phyloP scores from a whole-genome alignment of 2,113 vertebrate species.

The Tenebrosternarchus preto region DNA sequence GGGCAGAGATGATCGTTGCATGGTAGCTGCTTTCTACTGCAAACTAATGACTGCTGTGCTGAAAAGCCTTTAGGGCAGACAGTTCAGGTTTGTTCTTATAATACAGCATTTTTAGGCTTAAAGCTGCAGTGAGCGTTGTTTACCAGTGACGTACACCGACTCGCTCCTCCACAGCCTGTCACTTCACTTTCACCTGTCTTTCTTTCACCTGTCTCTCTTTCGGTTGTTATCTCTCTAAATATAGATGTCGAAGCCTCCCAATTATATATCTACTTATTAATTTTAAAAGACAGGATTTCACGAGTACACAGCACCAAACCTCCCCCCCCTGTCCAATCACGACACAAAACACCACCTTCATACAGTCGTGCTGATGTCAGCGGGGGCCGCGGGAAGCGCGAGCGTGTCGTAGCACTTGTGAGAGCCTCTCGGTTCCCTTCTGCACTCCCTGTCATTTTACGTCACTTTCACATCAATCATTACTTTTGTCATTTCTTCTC shows the following conservation, averaged over 20 bases:
- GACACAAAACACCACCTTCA: constrained; percentile 18
- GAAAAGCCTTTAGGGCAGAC: constrained; percentile 1
- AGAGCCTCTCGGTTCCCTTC: constrained; percentile 32
- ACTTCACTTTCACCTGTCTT: background rate
- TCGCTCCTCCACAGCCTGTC: background rate
- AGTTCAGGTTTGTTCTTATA: background rate
- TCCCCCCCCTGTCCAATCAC: constrained; percentile 40
- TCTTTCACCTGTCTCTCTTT: constrained; percentile 52
- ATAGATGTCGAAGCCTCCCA: constrained; percentile 35
- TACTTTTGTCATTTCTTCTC: constrained; percentile 30
- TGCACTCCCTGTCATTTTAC: constrained; percentile 39
- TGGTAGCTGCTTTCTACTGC: background rate
- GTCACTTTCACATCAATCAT: constrained; percentile 49
- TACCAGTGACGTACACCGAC: background rate
- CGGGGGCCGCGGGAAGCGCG: constrained; percentile 29
- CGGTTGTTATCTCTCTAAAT: constrained; percentile 48
- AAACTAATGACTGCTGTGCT: background rate
- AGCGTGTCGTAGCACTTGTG: constrained; percentile 41
- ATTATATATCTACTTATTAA: constrained; percentile 44
- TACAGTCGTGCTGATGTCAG: constrained; percentile 49
- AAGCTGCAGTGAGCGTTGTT: background rate
- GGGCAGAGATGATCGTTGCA: background rate
- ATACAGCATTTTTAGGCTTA: background rate
- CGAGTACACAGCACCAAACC: constrained; percentile 31
- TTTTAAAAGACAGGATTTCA: constrained; percentile 48